Evolutionary conservation across 2,888 invertebrate genomes (phyloP), one percentile per base, ranked within the genome.

Genomic region (Diarsia brunnea): DNA sequence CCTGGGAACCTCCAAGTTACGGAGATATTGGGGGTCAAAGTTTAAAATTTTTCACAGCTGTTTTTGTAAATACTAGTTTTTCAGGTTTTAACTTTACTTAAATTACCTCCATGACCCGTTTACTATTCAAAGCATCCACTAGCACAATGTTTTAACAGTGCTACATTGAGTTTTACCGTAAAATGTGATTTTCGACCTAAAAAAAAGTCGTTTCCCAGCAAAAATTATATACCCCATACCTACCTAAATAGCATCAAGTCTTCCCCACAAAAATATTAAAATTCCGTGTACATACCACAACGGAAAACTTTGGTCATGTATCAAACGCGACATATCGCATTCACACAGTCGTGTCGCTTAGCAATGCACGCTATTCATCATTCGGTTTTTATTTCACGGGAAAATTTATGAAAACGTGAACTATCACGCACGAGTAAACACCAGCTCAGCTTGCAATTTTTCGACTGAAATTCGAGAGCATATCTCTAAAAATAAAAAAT

Each of bases 281-380:
- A 31, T 55, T 16, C n/a, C 24, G 4, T 47, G 10, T 49, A n/a
- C n/a, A n/a, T n/a, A 31, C 27, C 24, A 8, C 16, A n/a, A 14
- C 27, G 1, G 16, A 24, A 55, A 71, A 45, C 7, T 31, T 24
- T n/a, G 49, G 51, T 38, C 43, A 14, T 69, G 47, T 53, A 21
- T 69, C 31, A 53, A 69, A 70, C 51, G 24, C 19, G 27, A 16
- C 58, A 58, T 73, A 81, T 84, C 69, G 69, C 45, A 47, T 55
- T 51, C 51, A 74, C 60, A 66, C 65, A 84, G 53, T 49, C 51
- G 5, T 24, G 63, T 21, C 73, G 72, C 53, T 75, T 51, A 21
- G 66, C 71, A 64, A 19, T 51, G 71, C 69, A 67, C n/a, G n/a
- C 75, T 60, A 70, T 84, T 79, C 81, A 81, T 80, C 66, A 75